Evolutionary conservation across 2,888 invertebrate species (phyloP).

Genomic region (Drosophila seclusa): DNA sequence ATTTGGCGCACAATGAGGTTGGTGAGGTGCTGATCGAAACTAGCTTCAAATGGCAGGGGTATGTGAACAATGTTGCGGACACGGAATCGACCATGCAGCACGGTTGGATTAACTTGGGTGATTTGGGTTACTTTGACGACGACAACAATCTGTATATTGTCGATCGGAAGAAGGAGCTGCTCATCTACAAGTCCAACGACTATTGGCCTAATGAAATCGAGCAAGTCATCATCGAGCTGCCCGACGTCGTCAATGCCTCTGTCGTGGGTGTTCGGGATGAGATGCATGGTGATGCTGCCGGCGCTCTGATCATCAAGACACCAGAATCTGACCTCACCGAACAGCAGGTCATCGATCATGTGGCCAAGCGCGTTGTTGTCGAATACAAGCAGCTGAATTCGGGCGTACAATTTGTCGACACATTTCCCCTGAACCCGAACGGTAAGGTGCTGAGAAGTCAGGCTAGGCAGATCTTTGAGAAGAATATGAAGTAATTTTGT

Average conservation of each 20-base stretch:
- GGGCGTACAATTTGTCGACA: slow-evolving; percentile 74
- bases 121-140: slow-evolving; percentile 81
- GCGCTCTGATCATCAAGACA: slow-evolving; percentile 70
- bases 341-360: slow-evolving; percentile 56
- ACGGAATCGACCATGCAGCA: slow-evolving; percentile 56
- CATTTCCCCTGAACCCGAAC: slow-evolving; percentile 69
- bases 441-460: slow-evolving; percentile 63
- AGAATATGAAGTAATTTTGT: slow-evolving; percentile 16
- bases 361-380: slow-evolving; percentile 49
- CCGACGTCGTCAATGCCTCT: slow-evolving; percentile 73
- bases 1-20: slow-evolving; percentile 58
- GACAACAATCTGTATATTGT: slow-evolving; percentile 72
- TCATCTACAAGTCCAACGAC: slow-evolving; percentile 72
- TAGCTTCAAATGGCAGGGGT: slow-evolving; percentile 71
- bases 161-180: slow-evolving; percentile 81
- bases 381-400: slow-evolving; percentile 74
- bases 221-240: slow-evolving; percentile 66
- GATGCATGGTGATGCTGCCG: slow-evolving; percentile 68
- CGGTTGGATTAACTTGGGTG: slow-evolving; percentile 81
- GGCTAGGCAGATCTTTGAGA: slow-evolving; percentile 49
- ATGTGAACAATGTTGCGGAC: slow-evolving; percentile 67
- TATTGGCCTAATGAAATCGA: slow-evolving; percentile 79
- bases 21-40: slow-evolving; percentile 75
- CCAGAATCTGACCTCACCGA: slow-evolving; percentile 48
- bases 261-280: slow-evolving; percentile 75